A percentile compares a stretch with the other conserved stretches of the same genome.
These are phyloP conservation scores for Pseudomyrmex pallidus DNA, from an alignment of 1,140 invertebrate species.

Conservation along the genomic window DNA sequence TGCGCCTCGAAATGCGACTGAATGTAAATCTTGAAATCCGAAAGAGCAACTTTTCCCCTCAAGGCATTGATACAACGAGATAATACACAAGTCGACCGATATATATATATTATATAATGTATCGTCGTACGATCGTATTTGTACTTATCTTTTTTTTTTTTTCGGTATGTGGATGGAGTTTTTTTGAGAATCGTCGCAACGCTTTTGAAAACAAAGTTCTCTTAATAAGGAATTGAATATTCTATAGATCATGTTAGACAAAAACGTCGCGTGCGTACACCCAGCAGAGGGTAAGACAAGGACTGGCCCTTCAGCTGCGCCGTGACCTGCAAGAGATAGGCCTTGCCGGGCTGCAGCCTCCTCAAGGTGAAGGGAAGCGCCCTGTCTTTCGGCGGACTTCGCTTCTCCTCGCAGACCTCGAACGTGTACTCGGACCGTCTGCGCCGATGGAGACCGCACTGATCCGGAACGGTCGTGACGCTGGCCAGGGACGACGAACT, in stretches of 20 bases:
- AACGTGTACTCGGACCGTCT: constrained; percentile 76
- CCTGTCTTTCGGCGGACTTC: constrained; percentile 70
- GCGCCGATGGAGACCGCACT: constrained; percentile 78
- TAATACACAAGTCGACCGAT: background rate
- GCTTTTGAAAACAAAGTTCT: constrained; percentile 26
- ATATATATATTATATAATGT: background rate
- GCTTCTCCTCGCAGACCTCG: constrained; percentile 79
- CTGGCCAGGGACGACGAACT: constrained; percentile 67
- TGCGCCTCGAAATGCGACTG: constrained; percentile 33
- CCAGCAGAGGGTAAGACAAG: constrained; percentile 78
- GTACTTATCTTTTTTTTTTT: background rate
- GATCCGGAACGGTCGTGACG: constrained; percentile 74
- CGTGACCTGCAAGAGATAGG: constrained; percentile 79
- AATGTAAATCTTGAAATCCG: constrained; percentile 15
- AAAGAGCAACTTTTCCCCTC: background rate
- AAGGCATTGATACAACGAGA: background rate
- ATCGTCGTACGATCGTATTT: background rate
- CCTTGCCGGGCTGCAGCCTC: constrained; percentile 78
- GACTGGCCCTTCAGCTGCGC: constrained; percentile 77
- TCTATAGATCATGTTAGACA: constrained; percentile 61
- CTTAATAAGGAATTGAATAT: constrained; percentile 11
- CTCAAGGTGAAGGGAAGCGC: constrained; percentile 77
- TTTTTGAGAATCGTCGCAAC: constrained; percentile 24
- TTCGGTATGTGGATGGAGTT: background rate
- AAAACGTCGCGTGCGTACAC: constrained; percentile 73